phyloP scores from a whole-genome alignment of 2,888 invertebrate genomes.

The Leptinotarsa peninsularis region DNA sequence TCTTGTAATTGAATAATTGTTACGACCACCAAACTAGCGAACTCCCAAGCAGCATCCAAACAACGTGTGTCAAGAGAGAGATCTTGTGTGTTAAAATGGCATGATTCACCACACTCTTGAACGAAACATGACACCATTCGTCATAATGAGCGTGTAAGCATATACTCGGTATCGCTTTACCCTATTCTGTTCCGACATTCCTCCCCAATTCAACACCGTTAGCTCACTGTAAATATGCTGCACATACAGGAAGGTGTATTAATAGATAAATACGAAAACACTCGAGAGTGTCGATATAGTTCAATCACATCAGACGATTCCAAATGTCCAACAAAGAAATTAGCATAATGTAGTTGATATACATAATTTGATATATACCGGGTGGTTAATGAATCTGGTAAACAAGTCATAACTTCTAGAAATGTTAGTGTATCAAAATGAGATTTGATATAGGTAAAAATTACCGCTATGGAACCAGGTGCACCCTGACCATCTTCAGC shows the following conservation, averaged over 20 bases:
- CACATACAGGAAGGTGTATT: conserved; percentile 7
- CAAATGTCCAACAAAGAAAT: not conserved
- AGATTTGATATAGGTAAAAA: too few relatives aligned
- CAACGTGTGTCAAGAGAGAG: not conserved
- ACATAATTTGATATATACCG: too few relatives aligned
- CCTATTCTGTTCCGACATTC: conserved; percentile 7
- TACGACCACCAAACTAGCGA: not conserved
- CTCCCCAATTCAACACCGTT: conserved; percentile 1
- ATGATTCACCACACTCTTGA: conserved; percentile 1
- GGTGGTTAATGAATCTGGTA: too few relatives aligned
- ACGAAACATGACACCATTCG: conserved; percentile 12
- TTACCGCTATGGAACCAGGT: too few relatives aligned
- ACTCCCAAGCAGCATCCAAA: conserved; percentile 3
- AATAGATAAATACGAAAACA: conserved; percentile 2
- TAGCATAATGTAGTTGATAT: not conserved
- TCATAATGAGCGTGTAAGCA: not conserved
- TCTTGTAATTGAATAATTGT: not conserved
- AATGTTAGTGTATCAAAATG: too few relatives aligned
- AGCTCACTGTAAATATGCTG: conserved; percentile 12
- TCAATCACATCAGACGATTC: not conserved
- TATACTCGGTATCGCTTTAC: conserved; percentile 14
- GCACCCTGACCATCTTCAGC: too few relatives aligned
- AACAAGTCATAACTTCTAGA: too few relatives aligned
- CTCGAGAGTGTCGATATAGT: not conserved
- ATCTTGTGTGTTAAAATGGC: conserved; percentile 15